Base-by-base conservation (phyloP, 2,888 invertebrate genomes). In the Corythucha ciliata region DNA sequence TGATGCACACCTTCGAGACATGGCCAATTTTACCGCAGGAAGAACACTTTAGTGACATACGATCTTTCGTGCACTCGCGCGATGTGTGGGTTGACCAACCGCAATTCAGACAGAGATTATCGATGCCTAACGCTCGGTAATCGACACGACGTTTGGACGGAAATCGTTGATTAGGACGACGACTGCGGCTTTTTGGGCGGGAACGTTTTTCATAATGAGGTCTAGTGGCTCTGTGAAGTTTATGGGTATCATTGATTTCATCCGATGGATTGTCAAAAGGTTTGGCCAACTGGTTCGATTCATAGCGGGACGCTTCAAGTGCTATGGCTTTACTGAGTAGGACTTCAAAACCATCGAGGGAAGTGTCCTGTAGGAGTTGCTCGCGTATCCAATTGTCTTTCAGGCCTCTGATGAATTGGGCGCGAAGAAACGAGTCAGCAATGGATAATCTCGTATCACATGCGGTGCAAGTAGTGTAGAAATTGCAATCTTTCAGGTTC, bases 1-100 rank as follows among this genome's bases (percentile, higher is more conserved):
- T 53, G 7, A 48, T 34, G 41, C 53, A 48, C 12, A 48, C 53
- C 24, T 48, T 52, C 7, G 42, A 6, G 2, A 48, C 42, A 21
- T 53, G 53, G 18, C 53, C 53, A 18, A 36, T 26, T 20, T 42
- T 26, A 8, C 44, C 44, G 32, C 53, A 53, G n/a, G 53, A 53
- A 1, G 2, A 16, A 29, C 42, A 42, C 34, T 42, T 48, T 12
- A 33, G 12, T n/a, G 48, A 12, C 5, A 21, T 26, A 3, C 44
- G 39, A 14, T 41, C 36, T 4, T 34, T 42, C 4, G 29, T 6
- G 44, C 53, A 42, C 5, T 53, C 53, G 21, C 39, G 40, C 12
- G 53, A 29, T 29, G 20, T 48, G 14, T 53, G 53, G 21, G 44
- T 53, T 5, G 53, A 22, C 7, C 44, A 34, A 39, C 49, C 53